phyloP scores from a whole-genome alignment of 2,113 vertebrate genomes.

The Pangasianodon gigas region DNA sequence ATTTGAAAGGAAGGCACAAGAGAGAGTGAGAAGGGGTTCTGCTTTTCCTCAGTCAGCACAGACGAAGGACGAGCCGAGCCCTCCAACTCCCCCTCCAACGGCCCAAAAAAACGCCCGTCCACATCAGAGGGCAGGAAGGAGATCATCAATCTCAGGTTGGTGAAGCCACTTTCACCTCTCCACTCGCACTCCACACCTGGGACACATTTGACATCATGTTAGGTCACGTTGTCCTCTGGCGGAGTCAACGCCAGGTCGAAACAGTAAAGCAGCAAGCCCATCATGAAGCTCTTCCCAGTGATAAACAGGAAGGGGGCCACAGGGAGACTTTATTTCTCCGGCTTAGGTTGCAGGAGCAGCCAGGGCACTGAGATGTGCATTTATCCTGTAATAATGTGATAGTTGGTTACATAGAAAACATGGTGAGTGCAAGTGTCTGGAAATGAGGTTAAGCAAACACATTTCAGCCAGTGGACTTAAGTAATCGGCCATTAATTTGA shows the following conservation, averaged over 20 bases:
- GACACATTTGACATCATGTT: constrained; percentile 65
- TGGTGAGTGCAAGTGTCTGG: constrained; percentile 11
- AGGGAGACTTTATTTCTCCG: constrained; percentile 22
- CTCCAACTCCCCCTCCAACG: constrained; percentile 36
- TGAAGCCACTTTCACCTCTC: constrained; percentile 61
- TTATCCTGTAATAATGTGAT: constrained; percentile 26
- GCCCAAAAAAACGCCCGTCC: constrained; percentile 23
- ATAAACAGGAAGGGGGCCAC: constrained; percentile 44
- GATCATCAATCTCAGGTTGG: constrained; percentile 62
- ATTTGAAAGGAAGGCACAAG: constrained; percentile 24
- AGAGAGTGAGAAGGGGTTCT: constrained; percentile 39
- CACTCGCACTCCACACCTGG: constrained; percentile 67
- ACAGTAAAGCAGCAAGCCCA: constrained; percentile 54
- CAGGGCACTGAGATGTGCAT: constrained; percentile 11
- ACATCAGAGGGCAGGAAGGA: constrained; percentile 66
- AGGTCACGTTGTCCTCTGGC: constrained; percentile 57
- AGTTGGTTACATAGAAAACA: constrained; percentile 2
- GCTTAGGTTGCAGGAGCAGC: constrained; percentile 35
- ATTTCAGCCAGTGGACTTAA: neutral
- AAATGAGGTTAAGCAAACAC: neutral
- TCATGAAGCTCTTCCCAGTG: constrained; percentile 46
- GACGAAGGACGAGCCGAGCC: constrained; percentile 42
- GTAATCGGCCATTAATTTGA: neutral
- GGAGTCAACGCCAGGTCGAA: constrained; percentile 61
- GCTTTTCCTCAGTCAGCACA: constrained; percentile 58